Conservation (phyloP, 2,888 invertebrate genomes). For the Epinotia ramella region DNA sequence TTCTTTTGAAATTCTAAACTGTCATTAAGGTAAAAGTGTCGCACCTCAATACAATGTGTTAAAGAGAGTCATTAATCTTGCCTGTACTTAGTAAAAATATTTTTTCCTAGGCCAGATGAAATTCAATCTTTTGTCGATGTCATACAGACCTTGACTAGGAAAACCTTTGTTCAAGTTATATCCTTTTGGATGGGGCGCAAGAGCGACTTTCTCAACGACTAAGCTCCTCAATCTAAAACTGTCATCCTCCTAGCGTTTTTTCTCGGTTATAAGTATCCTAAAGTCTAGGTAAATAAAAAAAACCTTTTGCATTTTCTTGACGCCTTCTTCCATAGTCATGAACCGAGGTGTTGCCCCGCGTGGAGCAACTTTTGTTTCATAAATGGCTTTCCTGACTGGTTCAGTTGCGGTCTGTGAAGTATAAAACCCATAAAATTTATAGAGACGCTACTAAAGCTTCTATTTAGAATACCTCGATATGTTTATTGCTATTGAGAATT, state of each 20-base stretch:
- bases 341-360: slow-evolving; percentile 85
- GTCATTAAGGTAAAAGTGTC: slow-evolving; percentile 8
- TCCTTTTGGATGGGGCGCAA: neutral
- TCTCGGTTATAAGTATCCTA: too few relatives aligned
- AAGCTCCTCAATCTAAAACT: too few relatives aligned
- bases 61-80: slow-evolving; percentile 16
- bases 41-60: neutral
- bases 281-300: neutral
- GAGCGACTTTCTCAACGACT: too few relatives aligned
- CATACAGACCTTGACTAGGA: neutral
- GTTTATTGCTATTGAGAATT: neutral
- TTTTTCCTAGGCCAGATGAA: neutral
- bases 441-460: neutral
- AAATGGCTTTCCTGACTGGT: slow-evolving; percentile 86
- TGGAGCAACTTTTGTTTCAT: slow-evolving; percentile 87
- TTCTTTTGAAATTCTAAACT: slow-evolving; percentile 14
- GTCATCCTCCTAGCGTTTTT: too few relatives aligned
- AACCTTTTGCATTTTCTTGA: slow-evolving; percentile 82
- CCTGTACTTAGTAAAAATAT: neutral
- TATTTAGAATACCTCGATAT: neutral
- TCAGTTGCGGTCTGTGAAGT: slow-evolving; percentile 86
- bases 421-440: neutral
- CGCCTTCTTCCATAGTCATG: slow-evolving; percentile 87
- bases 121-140: neutral
- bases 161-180: neutral